Base-by-base conservation (phyloP, 2,888 invertebrate species). In the Eulithis testata region DNA sequence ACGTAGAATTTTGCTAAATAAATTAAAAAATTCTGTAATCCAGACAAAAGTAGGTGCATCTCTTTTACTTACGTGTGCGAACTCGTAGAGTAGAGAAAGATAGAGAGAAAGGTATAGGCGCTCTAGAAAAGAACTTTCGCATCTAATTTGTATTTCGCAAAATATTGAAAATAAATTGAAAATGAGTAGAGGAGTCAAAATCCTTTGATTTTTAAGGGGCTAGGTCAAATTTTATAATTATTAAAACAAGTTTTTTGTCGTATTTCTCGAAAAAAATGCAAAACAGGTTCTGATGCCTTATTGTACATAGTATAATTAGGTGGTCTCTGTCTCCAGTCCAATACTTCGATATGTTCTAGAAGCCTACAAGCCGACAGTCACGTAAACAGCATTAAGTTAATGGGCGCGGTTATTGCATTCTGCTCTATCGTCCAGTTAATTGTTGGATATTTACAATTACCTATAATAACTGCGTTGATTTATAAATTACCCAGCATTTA, bases 361-460 rank as follows among this genome's bases (percentile, higher is more conserved):
- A 47, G 47, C 2, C 4, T 31, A 56, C 56, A 14, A 11, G 2
- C 45, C 5, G 4, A 11, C n/a, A 8, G 36, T 56, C 56, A 56
- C 56, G 56, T 56, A 56, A 12, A 47, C 56, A 9, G 27, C 45
- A 55, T 55, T 56, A 56, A 2, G 12, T 31, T 45, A 56, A 56
- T 36, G 11, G 55, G 56, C 47, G 56, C 45, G 36, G 9, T 36
- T 56, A 47, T 31, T 14, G 56, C 45, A 47, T 47, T 14, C 31
- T 0, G 36, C 36, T 31, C 11, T 56, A 56, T 56, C 56, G 45
- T 36, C 56, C 56, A 56, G 36, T 45, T 56, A 56, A 56, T 56
- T 47, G 56, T 36, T n/a, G 14, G 53, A 53, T 12, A 11, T 40
- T 40, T 53, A 47, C 36, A 36, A 55, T 55, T 43, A 54, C 43